Base-by-base conservation (phyloP, 2,888 invertebrate species). In the Euplexia lucipara region DNA sequence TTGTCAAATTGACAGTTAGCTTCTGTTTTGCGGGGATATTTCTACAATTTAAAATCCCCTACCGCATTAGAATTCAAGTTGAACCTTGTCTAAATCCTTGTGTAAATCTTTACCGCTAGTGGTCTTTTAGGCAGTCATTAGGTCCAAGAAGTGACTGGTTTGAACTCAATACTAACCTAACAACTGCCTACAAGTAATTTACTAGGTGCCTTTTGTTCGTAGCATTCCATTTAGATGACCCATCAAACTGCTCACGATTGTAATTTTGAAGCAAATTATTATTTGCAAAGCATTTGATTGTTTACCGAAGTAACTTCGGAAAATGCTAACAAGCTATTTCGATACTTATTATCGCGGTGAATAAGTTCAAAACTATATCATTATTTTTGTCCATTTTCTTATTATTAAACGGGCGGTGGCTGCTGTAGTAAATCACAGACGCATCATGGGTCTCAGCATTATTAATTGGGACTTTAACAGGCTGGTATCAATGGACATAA, bases 221-320 rank as follows among this genome's bases (percentile, higher is more conserved):
- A 22, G 35, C 70, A 67, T 70, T 49, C 26, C 59, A 49, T 34
- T 67, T 10, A 59, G 14, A 59, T 70, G 60, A 70, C 12, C 69
- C 39, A 54, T 26, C 32, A 37, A 32, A 35, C 20, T 12, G 16
- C 10, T 16, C 68, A 68, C 54, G 71, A 62, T 62, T 12, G 63
- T 54, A 54, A 70, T 56, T 42, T 51, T 39, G 47, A 62, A 34
- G 51, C 51, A 60, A 69, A 52, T 70, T 59, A 52, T 70, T 59
- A 57, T 48, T 66, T 53, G 65, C 16, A 18, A 39, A 65, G n/a
- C 34, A 39, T 65, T 66, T 47, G 45, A 47, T 54, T 66, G 69
- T 68, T 37, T 56, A 34, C 14, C 9, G 12, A 67, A 41, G 4
- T 66, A 34, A 49, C 65, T 51, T 42, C 4, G 65, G 5, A 45